phyloP scores from a whole-genome alignment of 1,140 invertebrate species.

The Centruroides sculpturatus region DNA sequence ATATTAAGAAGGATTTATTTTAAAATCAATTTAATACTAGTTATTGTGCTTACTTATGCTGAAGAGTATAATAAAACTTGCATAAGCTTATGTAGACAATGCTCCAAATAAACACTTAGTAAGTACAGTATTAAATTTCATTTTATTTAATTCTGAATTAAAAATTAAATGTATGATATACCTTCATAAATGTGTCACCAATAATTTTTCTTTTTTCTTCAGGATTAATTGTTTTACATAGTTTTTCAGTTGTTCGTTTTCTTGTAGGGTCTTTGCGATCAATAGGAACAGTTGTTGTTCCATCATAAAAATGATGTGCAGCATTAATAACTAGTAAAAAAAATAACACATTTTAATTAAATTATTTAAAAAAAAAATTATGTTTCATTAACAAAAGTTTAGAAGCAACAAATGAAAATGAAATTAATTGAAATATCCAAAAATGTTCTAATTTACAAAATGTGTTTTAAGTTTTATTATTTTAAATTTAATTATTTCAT shows the following conservation, averaged over 20 bases:
- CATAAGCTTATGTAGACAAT: no score
- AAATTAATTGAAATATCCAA: conserved; percentile 7
- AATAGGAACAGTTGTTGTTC: conserved; percentile 58
- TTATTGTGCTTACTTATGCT: no score
- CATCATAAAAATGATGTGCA: conserved; percentile 39
- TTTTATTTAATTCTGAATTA: no score
- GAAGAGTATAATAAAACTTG: no score
- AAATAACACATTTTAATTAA: not conserved
- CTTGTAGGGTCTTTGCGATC: conserved; percentile 40
- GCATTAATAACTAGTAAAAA: conserved; percentile 31
- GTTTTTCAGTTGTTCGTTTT: conserved; percentile 62
- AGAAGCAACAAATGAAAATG: not conserved
- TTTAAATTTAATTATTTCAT: no score
- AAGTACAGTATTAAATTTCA: no score
- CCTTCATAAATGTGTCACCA: conserved; percentile 90
- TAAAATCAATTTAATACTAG: no score
- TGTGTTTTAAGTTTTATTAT: no score
- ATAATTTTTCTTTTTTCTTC: conserved; percentile 98
- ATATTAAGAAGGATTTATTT: no score
- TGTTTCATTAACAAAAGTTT: not conserved
- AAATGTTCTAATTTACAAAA: not conserved
- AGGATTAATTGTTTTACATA: conserved; percentile 73
- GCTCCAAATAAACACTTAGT: no score
- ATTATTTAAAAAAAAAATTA: not conserved
- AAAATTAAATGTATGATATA: conserved; percentile 19